phyloP scores from a whole-genome alignment of 2,888 invertebrate species.

The Protula sp. region DNA sequence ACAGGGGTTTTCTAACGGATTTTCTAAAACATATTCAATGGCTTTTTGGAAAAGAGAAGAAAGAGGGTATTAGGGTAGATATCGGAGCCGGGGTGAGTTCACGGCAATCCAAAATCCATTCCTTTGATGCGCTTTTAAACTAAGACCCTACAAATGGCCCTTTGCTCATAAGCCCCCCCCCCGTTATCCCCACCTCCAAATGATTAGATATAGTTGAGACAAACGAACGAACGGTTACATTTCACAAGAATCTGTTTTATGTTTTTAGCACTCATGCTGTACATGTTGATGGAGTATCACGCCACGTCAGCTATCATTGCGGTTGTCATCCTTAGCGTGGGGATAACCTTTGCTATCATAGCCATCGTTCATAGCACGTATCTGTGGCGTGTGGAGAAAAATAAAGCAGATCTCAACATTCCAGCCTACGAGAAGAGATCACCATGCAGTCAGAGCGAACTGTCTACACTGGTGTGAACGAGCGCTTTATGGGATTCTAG shows the following conservation, averaged over 20 bases:
- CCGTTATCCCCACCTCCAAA: too few species aligned
- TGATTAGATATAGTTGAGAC: too few species aligned
- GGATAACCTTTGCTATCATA: conserved; percentile 85
- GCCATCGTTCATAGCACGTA: conserved; percentile 93
- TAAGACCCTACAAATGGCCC: too few species aligned
- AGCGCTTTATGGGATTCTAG: not conserved
- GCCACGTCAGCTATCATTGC: conserved; percentile 87
- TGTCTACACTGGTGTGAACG: conserved; percentile 22
- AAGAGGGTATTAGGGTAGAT: too few species aligned
- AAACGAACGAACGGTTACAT: not conserved
- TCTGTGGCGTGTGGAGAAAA: conserved; percentile 69
- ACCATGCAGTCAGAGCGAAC: conserved; percentile 10
- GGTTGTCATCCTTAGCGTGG: conserved; percentile 82
- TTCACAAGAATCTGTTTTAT: not conserved
- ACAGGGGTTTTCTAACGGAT: not conserved
- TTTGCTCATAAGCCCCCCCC: too few species aligned
- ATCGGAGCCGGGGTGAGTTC: too few species aligned
- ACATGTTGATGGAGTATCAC: conserved; percentile 86
- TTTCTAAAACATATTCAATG: not conserved
- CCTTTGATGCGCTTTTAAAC: too few species aligned
- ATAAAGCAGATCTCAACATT: conserved; percentile 31
- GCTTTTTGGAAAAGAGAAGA: too few species aligned
- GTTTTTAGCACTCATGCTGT: conserved; percentile 75
- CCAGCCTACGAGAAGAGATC: not conserved
- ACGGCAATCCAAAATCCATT: too few species aligned